phyloP scores from a whole-genome alignment of 2,888 invertebrate genomes.

The Julus scanicus region DNA sequence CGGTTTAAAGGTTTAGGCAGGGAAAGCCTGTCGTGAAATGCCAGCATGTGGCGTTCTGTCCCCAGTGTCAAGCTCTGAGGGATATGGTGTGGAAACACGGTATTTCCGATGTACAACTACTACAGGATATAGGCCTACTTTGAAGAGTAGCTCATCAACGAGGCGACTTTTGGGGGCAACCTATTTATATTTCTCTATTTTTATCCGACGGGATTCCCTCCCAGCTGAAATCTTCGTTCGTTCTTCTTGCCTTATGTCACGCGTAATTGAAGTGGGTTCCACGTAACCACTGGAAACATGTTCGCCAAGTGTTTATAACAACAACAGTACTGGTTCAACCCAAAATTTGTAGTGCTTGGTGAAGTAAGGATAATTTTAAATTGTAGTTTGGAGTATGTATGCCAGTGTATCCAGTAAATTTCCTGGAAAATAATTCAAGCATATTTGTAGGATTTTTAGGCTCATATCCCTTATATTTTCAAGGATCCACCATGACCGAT shows the following conservation, averaged over 20 bases:
- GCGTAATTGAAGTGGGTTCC: neutral
- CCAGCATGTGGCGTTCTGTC: conserved; percentile 19
- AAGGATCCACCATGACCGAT: too few relatives aligned
- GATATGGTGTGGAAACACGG: neutral
- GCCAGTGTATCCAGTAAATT: too few relatives aligned
- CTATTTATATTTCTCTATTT: conserved; percentile 33
- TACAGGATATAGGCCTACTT: neutral
- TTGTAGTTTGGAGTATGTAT: too few relatives aligned
- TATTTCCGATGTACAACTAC: neutral
- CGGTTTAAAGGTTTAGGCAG: neutral
- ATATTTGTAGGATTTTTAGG: too few relatives aligned
- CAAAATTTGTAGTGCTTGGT: too few relatives aligned
- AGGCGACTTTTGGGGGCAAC: conserved; percentile 30
- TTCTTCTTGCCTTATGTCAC: conserved; percentile 5
- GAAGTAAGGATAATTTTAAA: too few relatives aligned
- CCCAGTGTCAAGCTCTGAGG: neutral
- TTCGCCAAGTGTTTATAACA: conserved; percentile 14
- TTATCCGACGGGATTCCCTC: neutral
- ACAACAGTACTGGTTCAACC: neutral
- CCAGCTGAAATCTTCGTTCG: conserved; percentile 10
- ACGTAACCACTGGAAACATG: neutral
- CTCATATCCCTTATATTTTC: too few relatives aligned
- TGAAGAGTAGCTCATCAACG: conserved; percentile 24
- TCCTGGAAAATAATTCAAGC: too few relatives aligned
- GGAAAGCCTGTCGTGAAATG: neutral